Conservation (phyloP, 2,113 vertebrate species). For the Orycteropus afer region DNA sequence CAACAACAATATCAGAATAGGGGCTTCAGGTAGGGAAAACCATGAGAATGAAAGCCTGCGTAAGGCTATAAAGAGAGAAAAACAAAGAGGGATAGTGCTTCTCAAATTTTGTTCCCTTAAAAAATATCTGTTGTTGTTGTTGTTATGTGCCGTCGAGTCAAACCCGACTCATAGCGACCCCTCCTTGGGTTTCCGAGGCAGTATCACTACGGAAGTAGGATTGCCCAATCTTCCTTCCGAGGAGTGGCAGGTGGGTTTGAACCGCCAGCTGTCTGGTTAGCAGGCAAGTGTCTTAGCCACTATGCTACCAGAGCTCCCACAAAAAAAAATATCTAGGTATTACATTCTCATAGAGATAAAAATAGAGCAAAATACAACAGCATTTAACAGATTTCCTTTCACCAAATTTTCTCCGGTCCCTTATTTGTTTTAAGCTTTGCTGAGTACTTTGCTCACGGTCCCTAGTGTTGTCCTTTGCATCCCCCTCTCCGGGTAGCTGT, state of each 20-base stretch:
- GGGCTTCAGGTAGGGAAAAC: not conserved
- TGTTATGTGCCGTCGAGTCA: too few relatives aligned
- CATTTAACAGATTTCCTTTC: slow-evolving; percentile 63
- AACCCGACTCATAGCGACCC: too few relatives aligned
- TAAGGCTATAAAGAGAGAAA: not conserved
- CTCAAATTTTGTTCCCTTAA: not conserved
- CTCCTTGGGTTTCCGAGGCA: too few relatives aligned
- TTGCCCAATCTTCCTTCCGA: too few relatives aligned
- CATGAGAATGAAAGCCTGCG: slow-evolving; percentile 42
- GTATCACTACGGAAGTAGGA: too few relatives aligned
- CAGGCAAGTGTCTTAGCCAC: too few relatives aligned
- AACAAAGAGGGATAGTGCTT: slow-evolving; percentile 26
- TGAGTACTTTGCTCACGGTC: slow-evolving; percentile 85
- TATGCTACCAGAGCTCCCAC: too few relatives aligned
- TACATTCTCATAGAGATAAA: not conserved
- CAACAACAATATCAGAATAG: not conserved
- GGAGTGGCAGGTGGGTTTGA: too few relatives aligned
- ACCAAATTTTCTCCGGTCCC: slow-evolving; percentile 85
- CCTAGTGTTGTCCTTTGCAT: slow-evolving; percentile 81
- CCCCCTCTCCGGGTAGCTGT: slow-evolving; percentile 62
- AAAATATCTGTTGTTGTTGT: too few relatives aligned
- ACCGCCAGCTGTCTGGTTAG: too few relatives aligned
- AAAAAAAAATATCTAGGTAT: too few relatives aligned
- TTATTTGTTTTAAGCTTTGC: slow-evolving; percentile 73
- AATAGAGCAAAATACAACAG: not conserved